Evolutionary conservation across 2,113 vertebrate species (phyloP).

Genomic region (Muscicapa adusta): DNA sequence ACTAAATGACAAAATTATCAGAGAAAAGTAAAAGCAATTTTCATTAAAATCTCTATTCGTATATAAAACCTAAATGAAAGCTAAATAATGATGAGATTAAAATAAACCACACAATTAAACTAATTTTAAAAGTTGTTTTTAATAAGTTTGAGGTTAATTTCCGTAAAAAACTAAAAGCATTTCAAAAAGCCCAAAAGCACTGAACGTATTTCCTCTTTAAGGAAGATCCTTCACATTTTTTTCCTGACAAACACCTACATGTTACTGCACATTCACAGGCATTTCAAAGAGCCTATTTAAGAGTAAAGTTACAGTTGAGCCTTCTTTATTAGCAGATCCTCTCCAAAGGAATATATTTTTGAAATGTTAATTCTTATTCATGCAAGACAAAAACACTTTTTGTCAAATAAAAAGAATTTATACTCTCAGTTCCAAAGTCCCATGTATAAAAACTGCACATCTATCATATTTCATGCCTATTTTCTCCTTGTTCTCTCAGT

Average conservation of each 20-base stretch:
- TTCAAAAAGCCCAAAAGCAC: not conserved
- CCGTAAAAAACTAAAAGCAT: not conserved
- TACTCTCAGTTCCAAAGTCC: not conserved
- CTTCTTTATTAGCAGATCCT: not conserved
- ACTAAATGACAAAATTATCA: not conserved
- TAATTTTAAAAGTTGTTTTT: not conserved
- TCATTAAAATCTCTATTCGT: not conserved
- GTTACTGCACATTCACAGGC: not conserved
- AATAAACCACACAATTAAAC: not conserved
- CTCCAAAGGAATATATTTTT: not conserved
- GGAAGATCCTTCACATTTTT: not conserved
- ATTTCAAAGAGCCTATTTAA: not conserved
- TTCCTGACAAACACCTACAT: not conserved
- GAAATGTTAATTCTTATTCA: not conserved
- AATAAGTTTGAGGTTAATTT: not conserved
- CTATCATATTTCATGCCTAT: not conserved
- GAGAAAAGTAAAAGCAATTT: not conserved
- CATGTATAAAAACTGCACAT: not conserved
- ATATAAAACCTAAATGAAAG: not conserved
- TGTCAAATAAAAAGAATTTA: not conserved
- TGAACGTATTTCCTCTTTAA: not conserved
- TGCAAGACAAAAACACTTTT: not conserved
- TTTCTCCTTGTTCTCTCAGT: not conserved
- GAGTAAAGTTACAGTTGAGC: not conserved
- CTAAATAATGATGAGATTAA: not conserved